Evolutionary conservation across 2,797 vertebrate species (phyloP).

Genomic region (Micropoecilia bifurca): DNA sequence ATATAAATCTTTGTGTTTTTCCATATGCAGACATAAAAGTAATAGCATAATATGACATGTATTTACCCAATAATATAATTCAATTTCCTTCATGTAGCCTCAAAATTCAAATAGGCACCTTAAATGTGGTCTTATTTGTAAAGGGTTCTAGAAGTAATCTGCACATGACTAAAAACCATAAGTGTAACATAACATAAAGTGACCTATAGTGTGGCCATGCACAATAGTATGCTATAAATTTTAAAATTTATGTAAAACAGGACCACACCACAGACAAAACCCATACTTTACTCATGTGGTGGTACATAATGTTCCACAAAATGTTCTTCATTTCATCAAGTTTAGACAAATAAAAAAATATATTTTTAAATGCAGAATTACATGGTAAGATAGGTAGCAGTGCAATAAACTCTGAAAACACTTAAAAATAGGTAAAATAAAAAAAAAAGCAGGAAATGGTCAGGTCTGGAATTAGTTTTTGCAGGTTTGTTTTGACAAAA

Average conservation of each 20-base stretch:
- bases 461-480: background rate
- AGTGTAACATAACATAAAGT: background rate
- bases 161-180: background rate
- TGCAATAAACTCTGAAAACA: constrained; percentile 14
- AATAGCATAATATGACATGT: background rate
- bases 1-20: background rate
- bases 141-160: background rate
- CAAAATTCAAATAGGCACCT: background rate
- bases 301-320: background rate
- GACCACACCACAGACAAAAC: background rate
- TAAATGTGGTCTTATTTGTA: background rate
- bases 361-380: background rate
- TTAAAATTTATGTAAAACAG: background rate
- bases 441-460: background rate
- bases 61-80: background rate
- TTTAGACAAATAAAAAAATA: background rate
- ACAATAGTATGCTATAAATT: background rate
- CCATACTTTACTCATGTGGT: background rate
- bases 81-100: background rate
- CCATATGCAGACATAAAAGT: background rate
- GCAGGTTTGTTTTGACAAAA: constrained; percentile 5
- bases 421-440: background rate
- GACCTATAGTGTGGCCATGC: background rate
- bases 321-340: background rate
- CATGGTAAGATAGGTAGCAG: background rate